Evolutionary conservation across 2,888 invertebrate species (phyloP), one percentile per base, ranked within the genome.

Genomic region (Diaphora mendica): DNA sequence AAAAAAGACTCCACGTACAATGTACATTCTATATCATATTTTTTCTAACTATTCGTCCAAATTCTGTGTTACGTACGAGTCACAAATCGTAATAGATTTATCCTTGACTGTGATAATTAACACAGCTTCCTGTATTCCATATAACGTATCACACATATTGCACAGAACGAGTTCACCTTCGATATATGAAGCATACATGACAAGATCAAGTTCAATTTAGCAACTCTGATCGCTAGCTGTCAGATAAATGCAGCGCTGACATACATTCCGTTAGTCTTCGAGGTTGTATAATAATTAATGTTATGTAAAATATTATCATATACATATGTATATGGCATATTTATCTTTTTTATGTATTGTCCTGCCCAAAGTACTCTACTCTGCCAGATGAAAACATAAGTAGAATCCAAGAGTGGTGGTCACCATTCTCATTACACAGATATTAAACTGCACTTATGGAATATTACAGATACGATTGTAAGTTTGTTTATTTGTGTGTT

Each of bases 161-260:
- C 68, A 68, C 55, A 55, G 5, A 44, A 44, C 62, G 20, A 17
- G 70, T 42, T 70, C 42, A 42, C 70, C 70, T 70, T 59, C 39
- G 11, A 13, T 11, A 30, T 23, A 30, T 39, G 30, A n/a, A 64
- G 64, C 64, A 0, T 69, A 69, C 39, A 62, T 26, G 42, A 26
- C 70, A 70, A 70, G 70, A 70, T 70, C 70, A 70, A 70, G 70
- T 62, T 70, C 70, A 70, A 42, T 69, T 69, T n/a, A 55, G 17
- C 30, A 70, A 59, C 35, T 33, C 17, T 39, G 33, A 30, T 62
- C 62, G 39, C 7, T 68, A 68, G 26, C 5, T 69, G 39, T 59
- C 68, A 59, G 55, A 55, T 69, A 55, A 55, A 55, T 26, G 55
- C 55, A 69, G n/a, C 39, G 55, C 42, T 59, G 42, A 23, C 42